Percentiles rank a stretch among this genome's conserved stretches.
Conservation (phyloP, 1,140 invertebrate species). For the Berghia stephanieae region DNA sequence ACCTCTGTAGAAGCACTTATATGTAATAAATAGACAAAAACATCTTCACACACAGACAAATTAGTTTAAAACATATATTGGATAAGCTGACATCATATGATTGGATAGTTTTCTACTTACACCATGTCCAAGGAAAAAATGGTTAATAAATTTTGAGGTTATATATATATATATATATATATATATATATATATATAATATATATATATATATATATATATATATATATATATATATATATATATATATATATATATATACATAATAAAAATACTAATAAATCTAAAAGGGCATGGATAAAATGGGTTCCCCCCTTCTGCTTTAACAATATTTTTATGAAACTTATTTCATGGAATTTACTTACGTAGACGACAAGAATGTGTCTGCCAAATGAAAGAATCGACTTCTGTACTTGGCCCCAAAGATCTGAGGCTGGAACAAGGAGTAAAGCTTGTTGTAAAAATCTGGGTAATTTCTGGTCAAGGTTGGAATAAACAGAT, state of each 20-base stretch:
- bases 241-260: neutral
- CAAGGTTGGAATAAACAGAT: neutral
- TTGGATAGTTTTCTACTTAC: neutral
- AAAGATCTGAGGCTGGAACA: constrained; percentile 90
- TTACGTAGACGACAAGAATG: constrained; percentile 92
- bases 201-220: neutral
- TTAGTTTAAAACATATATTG: neutral
- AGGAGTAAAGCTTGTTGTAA: constrained; percentile 90
- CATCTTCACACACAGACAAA: neutral
- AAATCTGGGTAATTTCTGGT: constrained; percentile 90
- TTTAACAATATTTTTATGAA: neutral
- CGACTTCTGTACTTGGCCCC: constrained; percentile 88
- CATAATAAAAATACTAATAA: neutral
- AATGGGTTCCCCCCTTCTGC: neutral
- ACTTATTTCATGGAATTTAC: constrained; percentile 58
- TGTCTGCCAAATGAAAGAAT: constrained; percentile 83
- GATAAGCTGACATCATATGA: neutral
- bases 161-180: neutral
- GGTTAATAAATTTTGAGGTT: neutral
- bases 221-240: neutral
- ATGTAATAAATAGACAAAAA: no score
- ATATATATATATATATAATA: neutral
- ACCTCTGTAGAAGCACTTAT: neutral
- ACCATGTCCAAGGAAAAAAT: neutral
- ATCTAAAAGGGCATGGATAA: neutral